Conservation (phyloP, 2,888 invertebrate species). For the Cheilosia grossa region DNA sequence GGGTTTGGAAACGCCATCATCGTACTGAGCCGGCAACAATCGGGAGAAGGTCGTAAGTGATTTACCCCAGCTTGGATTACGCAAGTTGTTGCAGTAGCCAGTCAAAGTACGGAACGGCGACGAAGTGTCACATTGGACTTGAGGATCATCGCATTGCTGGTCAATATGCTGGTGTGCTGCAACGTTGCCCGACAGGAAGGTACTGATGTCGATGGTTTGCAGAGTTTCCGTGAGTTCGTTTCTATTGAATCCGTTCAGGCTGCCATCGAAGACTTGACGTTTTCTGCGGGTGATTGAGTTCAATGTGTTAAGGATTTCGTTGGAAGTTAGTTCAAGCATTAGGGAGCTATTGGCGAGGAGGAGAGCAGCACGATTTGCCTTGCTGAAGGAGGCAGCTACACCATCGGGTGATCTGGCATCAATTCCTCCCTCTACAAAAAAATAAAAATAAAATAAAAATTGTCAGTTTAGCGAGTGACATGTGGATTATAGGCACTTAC, state of each 20-base stretch:
- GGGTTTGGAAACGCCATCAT: conserved; percentile 94
- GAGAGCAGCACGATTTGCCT: conserved; percentile 93
- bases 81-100: conserved; percentile 94
- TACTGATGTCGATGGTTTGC: conserved; percentile 90
- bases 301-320: conserved; percentile 90
- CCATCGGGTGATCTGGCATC: conserved; percentile 94
- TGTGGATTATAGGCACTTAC: conserved; percentile 83
- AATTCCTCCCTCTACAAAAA: conserved; percentile 88
- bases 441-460: background rate
- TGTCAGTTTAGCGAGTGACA: background rate
- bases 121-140: conserved; percentile 88
- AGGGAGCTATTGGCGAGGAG: conserved; percentile 93
- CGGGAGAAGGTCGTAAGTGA: conserved; percentile 93
- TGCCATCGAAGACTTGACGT: conserved; percentile 89
- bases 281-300: conserved; percentile 85
- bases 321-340: conserved; percentile 93
- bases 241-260: conserved; percentile 83
- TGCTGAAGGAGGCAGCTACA: conserved; percentile 94
- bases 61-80: conserved; percentile 92
- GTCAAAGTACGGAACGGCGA: conserved; percentile 88
- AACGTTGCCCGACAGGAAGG: conserved; percentile 85
- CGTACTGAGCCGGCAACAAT: conserved; percentile 92
- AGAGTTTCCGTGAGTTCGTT: conserved; percentile 90
- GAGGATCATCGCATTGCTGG: conserved; percentile 87
- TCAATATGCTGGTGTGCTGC: conserved; percentile 70